phyloP scores from a whole-genome alignment of 1,140 invertebrate species.

The Hyposmocoma kahamanoa region DNA sequence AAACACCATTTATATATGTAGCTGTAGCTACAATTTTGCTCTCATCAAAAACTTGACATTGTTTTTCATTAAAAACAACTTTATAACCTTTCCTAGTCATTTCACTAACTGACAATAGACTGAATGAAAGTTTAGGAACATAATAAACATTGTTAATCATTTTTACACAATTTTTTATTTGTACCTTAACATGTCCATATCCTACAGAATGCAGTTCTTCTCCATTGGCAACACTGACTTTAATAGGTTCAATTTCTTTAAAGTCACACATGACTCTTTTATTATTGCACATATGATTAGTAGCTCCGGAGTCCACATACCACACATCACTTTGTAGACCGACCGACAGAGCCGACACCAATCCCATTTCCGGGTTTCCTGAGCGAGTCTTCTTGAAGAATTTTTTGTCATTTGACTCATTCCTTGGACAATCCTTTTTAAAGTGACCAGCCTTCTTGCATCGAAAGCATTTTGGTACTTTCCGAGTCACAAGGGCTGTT shows the following conservation, averaged over 20 bases:
- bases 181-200: background rate
- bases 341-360: background rate
- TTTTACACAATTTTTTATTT: background rate
- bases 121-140: slow-evolving; percentile 1
- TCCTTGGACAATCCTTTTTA: slow-evolving; percentile 4
- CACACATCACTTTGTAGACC: slow-evolving; percentile 3
- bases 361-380: no score
- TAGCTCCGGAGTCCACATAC: slow-evolving; percentile 22
- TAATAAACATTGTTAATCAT: slow-evolving; percentile 4
- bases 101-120: slow-evolving; percentile 3
- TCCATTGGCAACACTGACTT: slow-evolving; percentile 7
- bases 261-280: slow-evolving; percentile 1
- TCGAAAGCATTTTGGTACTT: background rate
- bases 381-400: background rate
- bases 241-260: background rate
- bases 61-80: slow-evolving; percentile 3
- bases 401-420: background rate
- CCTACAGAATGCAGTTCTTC: background rate
- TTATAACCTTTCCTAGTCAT: slow-evolving; percentile 1
- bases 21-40: slow-evolving; percentile 5
- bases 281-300: slow-evolving; percentile 15
- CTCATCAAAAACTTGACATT: slow-evolving; percentile 2
- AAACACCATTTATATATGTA: background rate
- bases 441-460: slow-evolving; percentile 5
- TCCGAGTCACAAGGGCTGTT: background rate